phyloP scores from a whole-genome alignment of 2,113 vertebrate genomes.

The Phylloscopus trochilus region DNA sequence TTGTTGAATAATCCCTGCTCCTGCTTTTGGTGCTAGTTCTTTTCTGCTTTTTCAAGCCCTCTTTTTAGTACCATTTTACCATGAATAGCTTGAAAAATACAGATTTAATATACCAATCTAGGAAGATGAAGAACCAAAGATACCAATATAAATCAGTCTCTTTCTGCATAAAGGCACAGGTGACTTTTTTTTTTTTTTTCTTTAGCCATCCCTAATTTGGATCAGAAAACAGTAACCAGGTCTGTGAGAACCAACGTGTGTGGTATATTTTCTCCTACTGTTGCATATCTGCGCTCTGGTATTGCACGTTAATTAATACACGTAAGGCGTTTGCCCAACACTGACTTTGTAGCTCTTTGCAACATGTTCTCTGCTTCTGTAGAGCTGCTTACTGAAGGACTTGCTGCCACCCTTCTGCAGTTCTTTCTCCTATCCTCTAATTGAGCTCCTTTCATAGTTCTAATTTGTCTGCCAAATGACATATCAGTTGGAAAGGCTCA shows the following conservation, averaged over 20 bases:
- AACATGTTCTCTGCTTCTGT: constrained; percentile 39
- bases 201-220: background rate
- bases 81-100: background rate
- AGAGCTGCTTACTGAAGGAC: constrained; percentile 57
- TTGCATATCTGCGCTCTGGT: background rate
- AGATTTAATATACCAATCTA: background rate
- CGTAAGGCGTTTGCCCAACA: constrained; percentile 37
- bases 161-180: background rate
- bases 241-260: constrained; percentile 51
- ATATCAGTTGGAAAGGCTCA: constrained; percentile 37
- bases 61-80: background rate
- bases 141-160: background rate
- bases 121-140: background rate
- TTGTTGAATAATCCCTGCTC: background rate
- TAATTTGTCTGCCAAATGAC: constrained; percentile 55
- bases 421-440: constrained; percentile 64
- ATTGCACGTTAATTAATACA: constrained; percentile 47
- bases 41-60: background rate
- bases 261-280: constrained; percentile 5
- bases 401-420: constrained; percentile 65
- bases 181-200: background rate
- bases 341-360: constrained; percentile 44
- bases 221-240: background rate
- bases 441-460: constrained; percentile 23
- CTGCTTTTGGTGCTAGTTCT: background rate